Evolutionary conservation across 2,797 vertebrate genomes (phyloP).

Genomic region (Dallia pectoralis): DNA sequence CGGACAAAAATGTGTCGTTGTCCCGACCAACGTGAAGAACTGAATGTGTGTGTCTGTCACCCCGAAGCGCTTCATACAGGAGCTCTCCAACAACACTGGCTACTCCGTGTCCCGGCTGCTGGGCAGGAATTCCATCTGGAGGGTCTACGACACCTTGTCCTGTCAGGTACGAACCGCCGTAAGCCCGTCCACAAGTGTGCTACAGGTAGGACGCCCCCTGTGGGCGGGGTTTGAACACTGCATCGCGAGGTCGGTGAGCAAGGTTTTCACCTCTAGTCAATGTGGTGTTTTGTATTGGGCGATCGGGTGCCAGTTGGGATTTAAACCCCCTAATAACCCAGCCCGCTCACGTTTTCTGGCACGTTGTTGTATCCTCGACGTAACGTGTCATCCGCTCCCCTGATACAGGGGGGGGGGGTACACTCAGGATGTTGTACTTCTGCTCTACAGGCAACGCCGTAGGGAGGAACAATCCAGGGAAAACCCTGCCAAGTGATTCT

Average conservation of each 20-base stretch:
- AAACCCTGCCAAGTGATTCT: neutral
- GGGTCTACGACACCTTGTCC: slow-evolving; percentile 81
- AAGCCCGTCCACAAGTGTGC: neutral
- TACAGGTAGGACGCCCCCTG: neutral
- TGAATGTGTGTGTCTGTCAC: neutral
- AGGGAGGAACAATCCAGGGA: neutral
- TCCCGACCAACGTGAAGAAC: no score
- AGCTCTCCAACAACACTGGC: slow-evolving; percentile 77
- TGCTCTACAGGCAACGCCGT: neutral
- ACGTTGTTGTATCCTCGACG: neutral
- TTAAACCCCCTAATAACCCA: neutral
- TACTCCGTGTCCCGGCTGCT: slow-evolving; percentile 72
- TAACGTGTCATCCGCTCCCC: neutral
- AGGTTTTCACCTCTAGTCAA: neutral
- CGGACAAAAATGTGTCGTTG: neutral
- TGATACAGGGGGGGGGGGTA: neutral
- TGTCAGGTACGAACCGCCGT: slow-evolving; percentile 79
- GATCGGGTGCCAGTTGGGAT: neutral
- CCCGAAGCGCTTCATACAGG: slow-evolving; percentile 77
- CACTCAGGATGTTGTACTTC: neutral
- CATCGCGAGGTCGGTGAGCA: neutral
- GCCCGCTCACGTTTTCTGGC: neutral
- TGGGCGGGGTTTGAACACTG: neutral
- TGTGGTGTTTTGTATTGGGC: neutral
- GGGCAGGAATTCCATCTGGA: slow-evolving; percentile 76